Base-by-base conservation (phyloP, 2,888 invertebrate species). In the Pammene aurita region DNA sequence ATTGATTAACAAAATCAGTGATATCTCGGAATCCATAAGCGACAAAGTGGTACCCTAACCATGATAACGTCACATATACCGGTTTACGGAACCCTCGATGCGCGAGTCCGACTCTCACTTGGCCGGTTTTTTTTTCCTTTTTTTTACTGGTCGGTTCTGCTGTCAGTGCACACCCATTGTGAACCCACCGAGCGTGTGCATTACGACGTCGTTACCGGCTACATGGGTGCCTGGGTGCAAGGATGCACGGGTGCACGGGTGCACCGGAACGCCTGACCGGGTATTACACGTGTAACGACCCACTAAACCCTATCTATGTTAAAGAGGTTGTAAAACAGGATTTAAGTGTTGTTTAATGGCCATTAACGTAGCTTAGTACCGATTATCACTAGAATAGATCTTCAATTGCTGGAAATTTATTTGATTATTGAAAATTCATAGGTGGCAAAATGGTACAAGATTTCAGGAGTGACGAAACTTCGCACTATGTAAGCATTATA, bases 121-220 rank as follows among this genome's bases (percentile, higher is more conserved):
- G 57, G 56, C 13, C 13, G 26, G 26, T 26, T 4, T 26, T 26
- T 4, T 26, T 26, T 26, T 26, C 26, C 26, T 9, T 38, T 38
- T 38, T 1, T 9, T 38, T 9, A 38, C 38, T 5, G 38, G 38
- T 5, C 14, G 38, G 38, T 38, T 35, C 46, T 60, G 16, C 60
- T 60, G 60, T 16, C 13, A 34, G 14, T n/a, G n/a, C 58, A 14
- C 26, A 26, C 16, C 14, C 7, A 50, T 50, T 26, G 50, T 62
- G 26, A 26, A 35, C 14, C 5, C 7, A 41, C 13, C 55, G 42
- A 48, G 55, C n/a, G 44, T 56, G 56, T 56, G 62, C 16, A 55
- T 67, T 56, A 67, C 62, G 56, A 62, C 56, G 48, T 62, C 67
- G 62, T 67, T 67, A 55, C 67, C 48, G 61, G 55, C 16, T 64